Evolutionary conservation across 2,797 vertebrate species (phyloP).

Genomic region (Pempheris klunzingeri): DNA sequence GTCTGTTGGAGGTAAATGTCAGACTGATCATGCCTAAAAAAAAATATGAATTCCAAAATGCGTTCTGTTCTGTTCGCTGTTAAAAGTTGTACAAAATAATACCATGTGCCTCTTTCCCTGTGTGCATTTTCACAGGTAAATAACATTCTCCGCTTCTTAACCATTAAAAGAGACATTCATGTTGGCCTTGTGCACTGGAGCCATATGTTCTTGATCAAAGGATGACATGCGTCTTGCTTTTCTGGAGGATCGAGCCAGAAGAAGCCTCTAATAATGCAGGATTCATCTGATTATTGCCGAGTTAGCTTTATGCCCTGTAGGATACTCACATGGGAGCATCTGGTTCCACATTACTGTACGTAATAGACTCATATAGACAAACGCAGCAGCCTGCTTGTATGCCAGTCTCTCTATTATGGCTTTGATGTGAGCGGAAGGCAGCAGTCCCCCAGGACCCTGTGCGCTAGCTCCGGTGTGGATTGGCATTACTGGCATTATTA

Average conservation of each 20-base stretch:
- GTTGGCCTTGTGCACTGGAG: neutral
- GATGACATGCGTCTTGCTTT: neutral
- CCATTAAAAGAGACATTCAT: constrained; percentile 6
- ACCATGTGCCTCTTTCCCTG: neutral
- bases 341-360: constrained; percentile 46
- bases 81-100: neutral
- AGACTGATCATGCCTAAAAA: constrained; percentile 24
- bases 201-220: constrained; percentile 47
- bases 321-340: constrained; percentile 55
- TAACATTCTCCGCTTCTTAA: neutral
- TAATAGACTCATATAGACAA: constrained; percentile 50
- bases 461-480: constrained; percentile 46
- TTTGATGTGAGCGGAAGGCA: constrained; percentile 71
- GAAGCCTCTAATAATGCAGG: constrained; percentile 26
- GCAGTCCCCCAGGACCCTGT: constrained; percentile 56
- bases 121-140: constrained; percentile 8
- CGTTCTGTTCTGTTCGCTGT: neutral
- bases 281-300: constrained; percentile 57
- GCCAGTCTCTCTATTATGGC: constrained; percentile 56
- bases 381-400: constrained; percentile 50
- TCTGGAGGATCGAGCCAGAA: too few species aligned
- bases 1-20: constrained; percentile 25
- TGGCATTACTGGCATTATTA: constrained; percentile 76
- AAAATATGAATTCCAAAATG: constrained; percentile 13
- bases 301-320: constrained; percentile 31